A percentile compares a stretch with the other conserved stretches of the same genome.
These are phyloP conservation scores for Drosophila erecta DNA, from an alignment of 1,140 invertebrate genomes.

Conservation along the genomic window DNA sequence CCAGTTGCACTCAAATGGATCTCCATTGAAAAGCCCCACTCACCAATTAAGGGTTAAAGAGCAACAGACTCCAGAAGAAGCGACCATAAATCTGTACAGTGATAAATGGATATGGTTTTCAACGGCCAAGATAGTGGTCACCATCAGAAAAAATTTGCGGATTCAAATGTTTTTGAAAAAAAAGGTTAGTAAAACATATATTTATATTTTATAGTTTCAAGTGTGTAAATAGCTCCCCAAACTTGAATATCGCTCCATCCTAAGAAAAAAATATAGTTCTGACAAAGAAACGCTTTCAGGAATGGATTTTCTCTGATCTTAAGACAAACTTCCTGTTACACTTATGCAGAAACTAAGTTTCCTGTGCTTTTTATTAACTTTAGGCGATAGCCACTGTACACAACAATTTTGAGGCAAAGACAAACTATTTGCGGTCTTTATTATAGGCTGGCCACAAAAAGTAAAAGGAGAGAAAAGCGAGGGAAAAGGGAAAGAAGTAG, in stretches of 20 bases:
- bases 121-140: background rate
- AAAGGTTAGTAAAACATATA: too few relatives aligned
- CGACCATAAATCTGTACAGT: constrained; percentile 5
- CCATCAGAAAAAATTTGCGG: too few relatives aligned
- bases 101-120: background rate
- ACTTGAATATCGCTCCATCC: too few relatives aligned
- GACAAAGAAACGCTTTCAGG: background rate
- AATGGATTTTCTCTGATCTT: background rate
- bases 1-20: constrained; percentile 60
- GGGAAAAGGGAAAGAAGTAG: constrained; percentile 12
- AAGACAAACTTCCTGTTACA: background rate
- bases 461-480: constrained; percentile 5
- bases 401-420: constrained; percentile 10
- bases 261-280: background rate
- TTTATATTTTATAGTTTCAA: too few relatives aligned
- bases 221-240: too few relatives aligned
- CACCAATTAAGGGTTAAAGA: constrained; percentile 23
- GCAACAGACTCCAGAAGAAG: constrained; percentile 4
- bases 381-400: constrained; percentile 6
- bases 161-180: too few relatives aligned
- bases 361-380: background rate
- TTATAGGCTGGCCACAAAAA: constrained; percentile 24
- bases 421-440: constrained; percentile 50
- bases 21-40: constrained; percentile 44
- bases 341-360: background rate